Evolutionary conservation across 2,797 vertebrate species (phyloP).

Genomic region (Phataginus tetradactyla): DNA sequence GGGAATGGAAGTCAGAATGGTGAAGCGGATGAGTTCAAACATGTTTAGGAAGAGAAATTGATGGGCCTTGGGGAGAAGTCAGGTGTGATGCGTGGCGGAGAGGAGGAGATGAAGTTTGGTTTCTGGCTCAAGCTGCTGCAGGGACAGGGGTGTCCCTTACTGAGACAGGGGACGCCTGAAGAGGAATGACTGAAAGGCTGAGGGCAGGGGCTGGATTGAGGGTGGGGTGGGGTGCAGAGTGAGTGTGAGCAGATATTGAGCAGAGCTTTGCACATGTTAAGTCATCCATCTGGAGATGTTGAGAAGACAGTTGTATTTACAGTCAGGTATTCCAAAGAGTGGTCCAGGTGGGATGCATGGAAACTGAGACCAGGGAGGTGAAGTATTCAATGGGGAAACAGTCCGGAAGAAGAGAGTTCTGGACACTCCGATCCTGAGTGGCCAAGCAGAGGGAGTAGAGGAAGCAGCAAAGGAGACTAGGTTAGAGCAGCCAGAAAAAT

Average conservation of each 20-base stretch:
- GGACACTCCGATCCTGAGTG: fast-evolving
- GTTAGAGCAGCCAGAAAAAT: neutral
- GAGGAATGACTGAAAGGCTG: neutral
- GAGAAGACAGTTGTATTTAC: fast-evolving
- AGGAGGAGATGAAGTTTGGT: neutral
- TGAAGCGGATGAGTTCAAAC: neutral
- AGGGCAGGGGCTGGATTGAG: neutral
- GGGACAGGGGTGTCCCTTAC: neutral
- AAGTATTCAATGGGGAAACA: fast-evolving
- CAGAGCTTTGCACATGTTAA: fast-evolving
- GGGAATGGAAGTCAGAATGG: neutral
- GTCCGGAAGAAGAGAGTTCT: neutral
- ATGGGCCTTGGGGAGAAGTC: neutral
- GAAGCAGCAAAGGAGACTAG: neutral
- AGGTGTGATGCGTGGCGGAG: neutral
- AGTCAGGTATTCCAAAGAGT: neutral
- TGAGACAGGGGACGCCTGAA: neutral
- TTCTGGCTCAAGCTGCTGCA: neutral
- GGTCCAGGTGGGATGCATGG: fast-evolving
- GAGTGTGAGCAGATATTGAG: neutral
- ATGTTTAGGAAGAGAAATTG: neutral
- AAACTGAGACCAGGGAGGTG: neutral
- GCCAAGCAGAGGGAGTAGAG: neutral
- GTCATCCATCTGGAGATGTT: neutral
- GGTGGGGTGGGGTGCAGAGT: too few species aligned